phyloP scores from a whole-genome alignment of 2,113 vertebrate species.

The Taxidea taxus region DNA sequence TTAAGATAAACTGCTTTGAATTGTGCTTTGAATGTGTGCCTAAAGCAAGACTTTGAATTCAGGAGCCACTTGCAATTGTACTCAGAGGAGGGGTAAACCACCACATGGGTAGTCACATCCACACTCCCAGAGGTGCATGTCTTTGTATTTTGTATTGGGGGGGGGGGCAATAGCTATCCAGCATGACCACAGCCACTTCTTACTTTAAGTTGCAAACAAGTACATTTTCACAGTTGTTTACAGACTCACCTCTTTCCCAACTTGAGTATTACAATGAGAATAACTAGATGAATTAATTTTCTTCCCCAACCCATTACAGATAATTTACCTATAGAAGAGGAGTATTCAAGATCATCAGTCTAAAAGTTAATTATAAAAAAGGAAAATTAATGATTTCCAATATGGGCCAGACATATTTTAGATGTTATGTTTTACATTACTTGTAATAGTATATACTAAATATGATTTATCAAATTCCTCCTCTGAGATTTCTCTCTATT shows the following conservation, averaged over 20 bases:
- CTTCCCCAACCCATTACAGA: neutral
- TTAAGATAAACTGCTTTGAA: constrained; percentile 82
- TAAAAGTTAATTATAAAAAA: constrained; percentile 29
- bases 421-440: constrained; percentile 15
- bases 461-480: constrained; percentile 43
- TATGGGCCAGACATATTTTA: constrained; percentile 9
- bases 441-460: constrained; percentile 15
- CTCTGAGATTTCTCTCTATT: constrained; percentile 39
- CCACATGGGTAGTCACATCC: constrained; percentile 59
- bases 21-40: constrained; percentile 73
- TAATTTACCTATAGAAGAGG: constrained; percentile 3
- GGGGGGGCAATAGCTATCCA: neutral
- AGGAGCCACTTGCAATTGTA: constrained; percentile 40
- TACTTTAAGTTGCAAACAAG: constrained; percentile 35
- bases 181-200: constrained; percentile 51
- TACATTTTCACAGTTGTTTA: constrained; percentile 50
- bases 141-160: constrained; percentile 46
- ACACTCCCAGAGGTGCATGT: constrained; percentile 43
- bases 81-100: constrained; percentile 66
- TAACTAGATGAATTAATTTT: constrained; percentile 30
- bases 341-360: neutral
- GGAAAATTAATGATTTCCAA: constrained; percentile 38
- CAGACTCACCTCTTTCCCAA: constrained; percentile 44
- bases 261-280: constrained; percentile 42
- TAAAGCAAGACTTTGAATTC: constrained; percentile 74